phyloP scores from a whole-genome alignment of 2,113 vertebrate species.

The Dermatemys mawii region DNA sequence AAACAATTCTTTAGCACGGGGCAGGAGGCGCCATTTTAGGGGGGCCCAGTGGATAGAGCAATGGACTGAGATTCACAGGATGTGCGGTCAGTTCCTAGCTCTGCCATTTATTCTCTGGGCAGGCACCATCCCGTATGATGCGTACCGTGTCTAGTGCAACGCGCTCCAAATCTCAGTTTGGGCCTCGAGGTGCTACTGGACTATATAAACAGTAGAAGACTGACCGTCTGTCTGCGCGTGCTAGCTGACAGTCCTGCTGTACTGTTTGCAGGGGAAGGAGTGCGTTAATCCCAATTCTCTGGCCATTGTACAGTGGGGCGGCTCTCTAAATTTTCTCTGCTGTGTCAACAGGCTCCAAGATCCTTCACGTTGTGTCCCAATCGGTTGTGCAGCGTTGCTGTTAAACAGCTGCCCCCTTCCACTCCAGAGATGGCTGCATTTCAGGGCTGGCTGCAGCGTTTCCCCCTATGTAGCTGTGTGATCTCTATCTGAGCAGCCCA shows the following conservation, averaged over 20 bases:
- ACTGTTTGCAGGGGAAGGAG: background rate
- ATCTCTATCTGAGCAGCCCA: background rate
- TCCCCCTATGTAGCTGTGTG: background rate
- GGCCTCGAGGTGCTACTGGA: background rate
- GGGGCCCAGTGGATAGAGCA: no score
- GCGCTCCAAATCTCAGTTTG: background rate
- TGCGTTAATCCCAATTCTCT: background rate
- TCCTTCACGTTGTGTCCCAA: background rate
- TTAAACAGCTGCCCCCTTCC: background rate
- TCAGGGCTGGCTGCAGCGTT: background rate
- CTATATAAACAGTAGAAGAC: background rate
- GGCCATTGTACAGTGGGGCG: background rate
- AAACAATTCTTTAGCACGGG: background rate
- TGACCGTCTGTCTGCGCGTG: no score
- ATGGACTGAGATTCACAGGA: background rate
- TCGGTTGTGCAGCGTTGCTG: background rate
- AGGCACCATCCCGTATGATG: background rate
- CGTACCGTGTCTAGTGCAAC: background rate
- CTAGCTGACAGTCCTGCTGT: fast-evolving
- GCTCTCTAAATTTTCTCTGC: background rate
- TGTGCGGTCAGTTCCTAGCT: background rate
- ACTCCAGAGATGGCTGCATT: fast-evolving
- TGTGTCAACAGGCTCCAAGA: background rate
- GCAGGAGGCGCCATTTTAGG: background rate
- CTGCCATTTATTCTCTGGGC: background rate